Evolutionary conservation across 2,113 vertebrate species (phyloP), one percentile per base, ranked within the genome.

Genomic region (Coreoperca whiteheadi): DNA sequence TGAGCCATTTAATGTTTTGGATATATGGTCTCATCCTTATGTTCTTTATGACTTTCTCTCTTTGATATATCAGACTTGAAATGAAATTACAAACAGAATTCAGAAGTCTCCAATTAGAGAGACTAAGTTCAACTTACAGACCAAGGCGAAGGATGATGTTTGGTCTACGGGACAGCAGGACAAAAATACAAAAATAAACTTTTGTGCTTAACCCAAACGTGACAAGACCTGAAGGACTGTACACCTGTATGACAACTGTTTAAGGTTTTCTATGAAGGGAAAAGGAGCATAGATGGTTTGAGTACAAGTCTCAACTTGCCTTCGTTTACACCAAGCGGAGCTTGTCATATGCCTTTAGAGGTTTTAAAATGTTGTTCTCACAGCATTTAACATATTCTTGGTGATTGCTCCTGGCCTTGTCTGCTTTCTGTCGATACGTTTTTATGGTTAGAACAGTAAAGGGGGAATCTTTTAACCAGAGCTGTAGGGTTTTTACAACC

Each of bases 401-500:
- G 16, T 60, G 41, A 60, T 54, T 51, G 8, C 28, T 70, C 54
- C 66, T 30, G 1, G 4, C 25, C 15, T 21, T 51, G 30, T 50
- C n/a, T 28, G 30, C 64, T 66, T 41, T 46, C 66, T 7, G 0
- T 73, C 15, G 50, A 61, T 46, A 3, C 0, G 3, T 43, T 76
- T 51, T 34, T 66, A 68, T n/a, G 63, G 66, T 75, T 41, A 1
- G 69, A 86, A 66, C 53, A 60, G 69, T 61, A 53, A 81, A 61
- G 67, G 50, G 71, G 57, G 74, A 68, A 84, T 85, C 83, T 82
- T 84, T 89, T 77, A 83, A 86, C 61, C 74, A 82, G 82, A 89
- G 81, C 79, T 86, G 71, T 59, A 37, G 48, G 11, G 88, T 91
- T 91, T 90, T 91, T 88, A 92, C 88, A 83, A 63, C 74, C 53